A percentile compares a stretch with the other conserved stretches of the same genome.
Evolutionary conservation across 2,797 vertebrate species (phyloP).

Genomic region (Emydoidea blandingii): DNA sequence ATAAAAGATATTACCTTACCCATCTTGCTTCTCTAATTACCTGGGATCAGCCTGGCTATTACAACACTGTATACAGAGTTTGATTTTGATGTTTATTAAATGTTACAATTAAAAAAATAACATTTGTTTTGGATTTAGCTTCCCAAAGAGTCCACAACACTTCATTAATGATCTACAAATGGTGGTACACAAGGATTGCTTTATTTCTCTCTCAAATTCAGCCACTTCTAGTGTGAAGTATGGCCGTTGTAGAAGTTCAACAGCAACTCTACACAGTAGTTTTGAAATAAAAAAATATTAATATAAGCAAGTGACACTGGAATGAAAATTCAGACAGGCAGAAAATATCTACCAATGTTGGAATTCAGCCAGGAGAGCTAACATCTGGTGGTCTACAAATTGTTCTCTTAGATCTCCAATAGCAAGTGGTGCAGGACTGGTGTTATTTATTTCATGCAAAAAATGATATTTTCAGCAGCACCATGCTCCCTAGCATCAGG

Average conservation of each 20-base stretch:
- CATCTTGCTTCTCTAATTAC: too few relatives aligned
- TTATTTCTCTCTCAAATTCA: background rate
- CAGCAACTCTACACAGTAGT: background rate
- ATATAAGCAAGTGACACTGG: background rate
- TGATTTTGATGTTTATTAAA: background rate
- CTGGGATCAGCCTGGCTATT: too few relatives aligned
- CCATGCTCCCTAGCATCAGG: background rate
- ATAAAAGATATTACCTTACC: background rate
- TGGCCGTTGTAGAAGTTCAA: background rate
- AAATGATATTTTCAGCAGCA: background rate
- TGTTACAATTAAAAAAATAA: background rate
- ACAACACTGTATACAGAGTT: background rate
- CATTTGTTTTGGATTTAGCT: background rate
- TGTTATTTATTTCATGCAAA: background rate
- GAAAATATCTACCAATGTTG: background rate
- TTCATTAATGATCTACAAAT: background rate
- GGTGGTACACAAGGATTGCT: background rate
- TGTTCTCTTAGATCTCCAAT: background rate
- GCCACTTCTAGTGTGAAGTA: background rate
- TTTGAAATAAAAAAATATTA: background rate
- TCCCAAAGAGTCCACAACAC: background rate
- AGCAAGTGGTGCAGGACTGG: background rate
- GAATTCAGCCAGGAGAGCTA: background rate
- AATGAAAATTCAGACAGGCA: constrained; percentile 8
- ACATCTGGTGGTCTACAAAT: background rate